Conservation (phyloP, 1,140 invertebrate genomes). For the Papilio aristodemus region DNA sequence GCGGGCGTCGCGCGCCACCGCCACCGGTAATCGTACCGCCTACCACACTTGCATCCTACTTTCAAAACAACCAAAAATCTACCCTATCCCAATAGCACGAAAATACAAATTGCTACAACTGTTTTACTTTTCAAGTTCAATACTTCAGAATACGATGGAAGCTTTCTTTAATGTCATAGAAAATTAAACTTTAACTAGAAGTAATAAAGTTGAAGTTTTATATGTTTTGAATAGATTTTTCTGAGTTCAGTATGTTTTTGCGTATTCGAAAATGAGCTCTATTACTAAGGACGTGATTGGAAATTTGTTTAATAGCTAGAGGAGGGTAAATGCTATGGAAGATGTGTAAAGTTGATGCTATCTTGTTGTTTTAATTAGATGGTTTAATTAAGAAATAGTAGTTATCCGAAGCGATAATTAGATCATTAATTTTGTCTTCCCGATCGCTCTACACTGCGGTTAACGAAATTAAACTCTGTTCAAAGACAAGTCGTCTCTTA, state of each 20-base stretch:
- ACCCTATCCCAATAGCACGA: slow-evolving; percentile 16
- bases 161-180: not conserved
- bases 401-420: slow-evolving; percentile 61
- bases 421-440: slow-evolving; percentile 49
- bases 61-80: slow-evolving; percentile 14
- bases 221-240: not conserved
- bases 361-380: slow-evolving; percentile 63
- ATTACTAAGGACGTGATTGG: slow-evolving; percentile 16
- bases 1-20: slow-evolving; percentile 66
- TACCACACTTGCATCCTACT: slow-evolving; percentile 45
- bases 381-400: slow-evolving; percentile 66
- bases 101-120: slow-evolving; percentile 7
- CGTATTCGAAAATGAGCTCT: slow-evolving; percentile 33
- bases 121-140: not conserved
- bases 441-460: not conserved
- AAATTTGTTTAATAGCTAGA: slow-evolving; percentile 34
- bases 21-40: slow-evolving; percentile 61
- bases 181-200: not conserved
- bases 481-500: not conserved
- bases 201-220: not conserved
- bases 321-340: slow-evolving; percentile 64
- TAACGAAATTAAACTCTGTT: not conserved
- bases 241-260: not conserved
- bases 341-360: slow-evolving; percentile 48
- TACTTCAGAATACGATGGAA: not conserved